Evolutionary conservation across 2,888 invertebrate genomes (phyloP).

Genomic region (Dione juno): DNA sequence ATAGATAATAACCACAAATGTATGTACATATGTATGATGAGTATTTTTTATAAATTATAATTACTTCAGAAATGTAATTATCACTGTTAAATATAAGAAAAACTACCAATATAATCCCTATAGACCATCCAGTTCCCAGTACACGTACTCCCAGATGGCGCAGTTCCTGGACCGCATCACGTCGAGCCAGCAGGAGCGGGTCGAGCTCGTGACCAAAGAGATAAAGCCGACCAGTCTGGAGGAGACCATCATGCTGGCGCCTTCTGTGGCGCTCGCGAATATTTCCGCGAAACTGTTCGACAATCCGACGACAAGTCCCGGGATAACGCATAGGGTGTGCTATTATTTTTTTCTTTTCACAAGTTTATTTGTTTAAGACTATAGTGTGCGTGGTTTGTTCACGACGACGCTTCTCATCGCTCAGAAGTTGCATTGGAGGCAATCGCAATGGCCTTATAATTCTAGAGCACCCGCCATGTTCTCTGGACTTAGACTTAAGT

Average conservation of each 20-base stretch:
- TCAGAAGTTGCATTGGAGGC: too few species aligned
- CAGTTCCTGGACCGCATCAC: conserved; percentile 90
- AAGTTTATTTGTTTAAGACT: too few species aligned
- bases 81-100: too few species aligned
- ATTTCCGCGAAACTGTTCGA: conserved; percentile 71
- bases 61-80: too few species aligned
- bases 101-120: background rate
- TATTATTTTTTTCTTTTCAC: background rate
- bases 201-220: conserved; percentile 61
- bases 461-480: too few species aligned
- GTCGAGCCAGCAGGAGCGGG: conserved; percentile 69
- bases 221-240: conserved; percentile 66
- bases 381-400: too few species aligned
- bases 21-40: too few species aligned
- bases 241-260: conserved; percentile 67
- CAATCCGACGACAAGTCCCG: conserved; percentile 67
- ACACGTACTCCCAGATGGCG: conserved; percentile 90
- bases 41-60: too few species aligned
- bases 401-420: too few species aligned
- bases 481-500: too few species aligned
- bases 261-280: conserved; percentile 60
- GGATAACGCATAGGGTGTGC: conserved; percentile 73
- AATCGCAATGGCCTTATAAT: too few species aligned
- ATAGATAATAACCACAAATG: too few species aligned
- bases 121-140: conserved; percentile 86